Base-by-base conservation (phyloP, 2,113 vertebrate species). In the Odobenus rosmarus region DNA sequence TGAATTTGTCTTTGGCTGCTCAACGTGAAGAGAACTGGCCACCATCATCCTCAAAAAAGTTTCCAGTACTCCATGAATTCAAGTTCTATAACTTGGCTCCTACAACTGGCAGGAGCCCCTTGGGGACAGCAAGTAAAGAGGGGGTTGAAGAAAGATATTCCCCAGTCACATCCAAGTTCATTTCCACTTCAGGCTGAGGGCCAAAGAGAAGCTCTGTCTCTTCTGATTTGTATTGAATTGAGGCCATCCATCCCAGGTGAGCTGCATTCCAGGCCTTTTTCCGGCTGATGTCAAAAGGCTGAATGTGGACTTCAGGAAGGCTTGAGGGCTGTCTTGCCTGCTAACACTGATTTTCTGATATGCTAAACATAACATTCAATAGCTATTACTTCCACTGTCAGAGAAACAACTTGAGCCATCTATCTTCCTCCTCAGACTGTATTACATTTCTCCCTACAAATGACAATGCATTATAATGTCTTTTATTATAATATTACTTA, bases 311-410 rank as follows among this genome's bases (percentile, higher is more conserved):
- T 61, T 33, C 26, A 51, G 90, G 46, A 81, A 8, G 19, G 59
- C 15, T 91, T 31, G n/a, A 89, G 95, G 95, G 91, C 95, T 97
- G 74, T 97, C 95, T 96, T 84, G 93, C 88, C 96, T 95, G 95
- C 97, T 98, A 98, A 90, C 98, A 76, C 98, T 69, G 98, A 97
- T 98, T 97, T 98, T 98, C 97, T 97, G 98, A 98, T 97, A 97
- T 96, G 97, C 98, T 98, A 95, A 98, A 92, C 80, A 97, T 96
- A 98, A 98, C 98, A 97, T 98, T 97, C 97, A 97, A 95, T 92
- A 96, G 96, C 97, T 94, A 97, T 98, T 98, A 97, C 92, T 98
- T 98, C 97, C 97, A 94, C 97, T 98, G 98, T 98, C 98, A 98
- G 97, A 74, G 97, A 95, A 97, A 92, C 97, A 96, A 83, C 95